Percentiles rank a stretch among this genome's conserved stretches.
These are phyloP conservation scores for Pristionchus mayeri DNA, from an alignment of 2,888 invertebrate species.

Conservation along the genomic window DNA sequence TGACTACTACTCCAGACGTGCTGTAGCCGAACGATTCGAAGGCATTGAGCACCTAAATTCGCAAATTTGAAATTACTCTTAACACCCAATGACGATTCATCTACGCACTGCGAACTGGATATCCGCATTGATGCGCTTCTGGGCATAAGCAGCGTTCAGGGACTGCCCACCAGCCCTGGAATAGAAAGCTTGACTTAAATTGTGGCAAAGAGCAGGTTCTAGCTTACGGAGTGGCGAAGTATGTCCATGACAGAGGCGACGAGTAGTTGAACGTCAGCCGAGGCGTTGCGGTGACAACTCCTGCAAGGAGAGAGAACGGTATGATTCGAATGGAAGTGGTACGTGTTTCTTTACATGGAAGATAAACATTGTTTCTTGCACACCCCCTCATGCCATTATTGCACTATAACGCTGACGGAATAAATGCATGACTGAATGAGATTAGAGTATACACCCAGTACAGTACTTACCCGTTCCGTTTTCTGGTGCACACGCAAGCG, in stretches of 20 bases:
- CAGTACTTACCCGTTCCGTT: no score
- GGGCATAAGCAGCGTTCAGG: neutral
- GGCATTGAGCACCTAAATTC: neutral
- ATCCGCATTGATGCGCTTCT: neutral
- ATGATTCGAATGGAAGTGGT: no score
- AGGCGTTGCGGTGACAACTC: neutral
- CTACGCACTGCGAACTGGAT: neutral
- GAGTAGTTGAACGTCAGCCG: neutral
- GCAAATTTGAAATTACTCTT: neutral
- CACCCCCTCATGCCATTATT: no score
- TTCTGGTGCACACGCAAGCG: no score
- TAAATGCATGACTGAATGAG: no score
- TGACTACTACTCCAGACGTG: neutral
- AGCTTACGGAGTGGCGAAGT: neutral
- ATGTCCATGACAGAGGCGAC: neutral
- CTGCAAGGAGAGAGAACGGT: no score
- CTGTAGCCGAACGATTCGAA: slow-evolving; percentile 20
- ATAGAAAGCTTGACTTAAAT: neutral
- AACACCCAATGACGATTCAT: neutral
- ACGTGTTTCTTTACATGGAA: no score
- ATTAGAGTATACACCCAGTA: no score
- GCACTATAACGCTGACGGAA: no score
- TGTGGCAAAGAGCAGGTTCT: no score
- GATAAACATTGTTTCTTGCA: no score
- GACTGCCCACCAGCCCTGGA: neutral